A percentile compares a stretch with the other conserved stretches of the same genome.
These are phyloP conservation scores for Coreius guichenoti DNA, from an alignment of 2,797 vertebrate genomes.

Conservation along the genomic window DNA sequence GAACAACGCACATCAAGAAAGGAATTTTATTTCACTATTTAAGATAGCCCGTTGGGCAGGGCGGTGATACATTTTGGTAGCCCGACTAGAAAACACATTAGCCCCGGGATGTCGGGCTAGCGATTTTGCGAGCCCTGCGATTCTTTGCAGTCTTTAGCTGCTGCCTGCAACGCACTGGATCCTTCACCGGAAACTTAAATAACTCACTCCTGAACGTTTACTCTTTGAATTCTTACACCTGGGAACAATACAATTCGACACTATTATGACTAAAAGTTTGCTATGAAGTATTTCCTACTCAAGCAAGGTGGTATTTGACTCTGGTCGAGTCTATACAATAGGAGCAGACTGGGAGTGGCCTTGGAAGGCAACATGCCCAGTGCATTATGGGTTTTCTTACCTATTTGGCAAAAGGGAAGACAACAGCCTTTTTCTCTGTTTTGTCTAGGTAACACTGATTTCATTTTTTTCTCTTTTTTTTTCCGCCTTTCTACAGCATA, in stretches of 20 bases:
- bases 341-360: not conserved
- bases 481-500: not conserved
- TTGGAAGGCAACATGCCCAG: not conserved
- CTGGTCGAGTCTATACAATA: not conserved
- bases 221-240: too few species aligned
- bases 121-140: too few species aligned
- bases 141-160: too few species aligned
- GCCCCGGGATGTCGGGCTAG: too few species aligned
- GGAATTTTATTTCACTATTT: too few species aligned
- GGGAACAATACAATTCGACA: not conserved
- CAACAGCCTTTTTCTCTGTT: not conserved
- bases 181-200: too few species aligned
- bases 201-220: too few species aligned
- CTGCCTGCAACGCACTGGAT: too few species aligned
- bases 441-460: not conserved
- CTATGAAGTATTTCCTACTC: not conserved
- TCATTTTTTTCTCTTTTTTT: not conserved
- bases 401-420: not conserved
- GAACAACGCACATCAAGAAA: too few species aligned
- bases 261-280: not conserved
- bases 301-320: not conserved
- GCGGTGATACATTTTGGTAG: too few species aligned
- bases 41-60: too few species aligned
- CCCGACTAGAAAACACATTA: too few species aligned
- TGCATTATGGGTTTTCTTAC: not conserved